Evolutionary conservation across 2,113 vertebrate genomes (phyloP), one percentile per base, ranked within the genome.

Genomic region (Pelobates fuscus): DNA sequence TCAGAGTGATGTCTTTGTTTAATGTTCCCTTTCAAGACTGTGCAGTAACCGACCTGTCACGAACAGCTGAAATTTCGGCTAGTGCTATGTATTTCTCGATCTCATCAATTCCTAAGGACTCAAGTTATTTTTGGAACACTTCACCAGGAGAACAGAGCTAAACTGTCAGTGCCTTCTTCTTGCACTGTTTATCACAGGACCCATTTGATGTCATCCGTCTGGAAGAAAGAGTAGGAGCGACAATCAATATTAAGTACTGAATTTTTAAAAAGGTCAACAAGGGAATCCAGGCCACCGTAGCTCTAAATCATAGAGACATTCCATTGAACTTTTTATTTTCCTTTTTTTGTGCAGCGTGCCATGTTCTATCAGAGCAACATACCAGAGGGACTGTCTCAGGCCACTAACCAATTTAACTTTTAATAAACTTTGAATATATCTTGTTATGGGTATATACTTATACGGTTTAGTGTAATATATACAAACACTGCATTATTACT

Each of bases 161-260:
- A 70, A 30, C 14, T 27, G 25, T 49, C 24, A 21, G 37, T 5
- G 37, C 5, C 46, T 71, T 30, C 60, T 43, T 61, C 10, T n/a
- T 44, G 27, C 20, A 18, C 2, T 61, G 26, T 71, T 59, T 58
- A n/a, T 71, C 44, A 71, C 59, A 41, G 57, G 57, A 71, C 37
- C 18, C 58, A 21, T 23, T 62, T 71, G 12, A 71, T 41, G 59
- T 71, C 43, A 49, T 21, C 58, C 58, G 49, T 71, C 58, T 71
- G 69, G 58, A 71, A 71, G 58, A 49, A 60, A 49, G 23, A n/a
- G 57, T 29, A 30, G 52, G 17, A 46, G 49, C 29, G 18, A 58
- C 25, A 71, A 71, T 71, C 69, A 62, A 71, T 71, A 71, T 59
- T 59, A 71, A 71, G 46, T 46, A 25, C 8, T 44, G 55, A 71